phyloP scores from a whole-genome alignment of 2,797 vertebrate species.

The Gymnoscopelus braueri region DNA sequence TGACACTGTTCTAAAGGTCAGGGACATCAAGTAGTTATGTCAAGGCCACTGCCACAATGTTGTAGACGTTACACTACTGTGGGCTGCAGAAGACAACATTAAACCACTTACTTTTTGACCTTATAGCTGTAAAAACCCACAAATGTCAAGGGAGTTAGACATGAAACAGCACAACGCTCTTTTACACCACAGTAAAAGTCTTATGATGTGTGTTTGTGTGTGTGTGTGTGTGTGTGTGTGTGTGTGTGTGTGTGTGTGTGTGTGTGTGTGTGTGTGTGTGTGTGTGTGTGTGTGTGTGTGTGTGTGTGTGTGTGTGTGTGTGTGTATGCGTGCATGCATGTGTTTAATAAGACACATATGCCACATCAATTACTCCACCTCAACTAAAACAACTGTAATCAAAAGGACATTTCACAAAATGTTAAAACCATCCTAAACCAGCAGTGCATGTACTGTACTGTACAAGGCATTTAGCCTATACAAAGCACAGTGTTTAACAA shows the following conservation, averaged over 20 bases:
- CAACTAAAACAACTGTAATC: not conserved
- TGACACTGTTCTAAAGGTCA: not conserved
- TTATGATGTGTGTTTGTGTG: not conserved
- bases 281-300: no score
- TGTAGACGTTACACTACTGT: not conserved
- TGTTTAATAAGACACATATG: no score
- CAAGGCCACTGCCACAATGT: conserved; percentile 6
- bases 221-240: no score
- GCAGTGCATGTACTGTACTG: not conserved
- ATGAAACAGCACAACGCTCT: not conserved
- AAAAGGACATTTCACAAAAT: not conserved
- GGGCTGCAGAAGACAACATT: not conserved
- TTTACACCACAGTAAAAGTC: conserved; percentile 5
- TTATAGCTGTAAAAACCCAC: not conserved
- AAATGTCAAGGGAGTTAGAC: not conserved
- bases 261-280: no score
- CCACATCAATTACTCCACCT: conserved; percentile 3
- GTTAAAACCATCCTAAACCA: not conserved
- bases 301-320: no score
- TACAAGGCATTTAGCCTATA: not conserved
- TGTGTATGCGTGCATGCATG: no score
- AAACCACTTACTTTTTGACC: not conserved
- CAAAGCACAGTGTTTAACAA: not conserved
- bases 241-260: no score
- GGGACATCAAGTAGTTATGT: not conserved